Percentiles rank a stretch among this genome's conserved stretches.
These are phyloP conservation scores for Drosophila suboccidentalis DNA, from an alignment of 2,888 invertebrate species.

Conservation along the genomic window DNA sequence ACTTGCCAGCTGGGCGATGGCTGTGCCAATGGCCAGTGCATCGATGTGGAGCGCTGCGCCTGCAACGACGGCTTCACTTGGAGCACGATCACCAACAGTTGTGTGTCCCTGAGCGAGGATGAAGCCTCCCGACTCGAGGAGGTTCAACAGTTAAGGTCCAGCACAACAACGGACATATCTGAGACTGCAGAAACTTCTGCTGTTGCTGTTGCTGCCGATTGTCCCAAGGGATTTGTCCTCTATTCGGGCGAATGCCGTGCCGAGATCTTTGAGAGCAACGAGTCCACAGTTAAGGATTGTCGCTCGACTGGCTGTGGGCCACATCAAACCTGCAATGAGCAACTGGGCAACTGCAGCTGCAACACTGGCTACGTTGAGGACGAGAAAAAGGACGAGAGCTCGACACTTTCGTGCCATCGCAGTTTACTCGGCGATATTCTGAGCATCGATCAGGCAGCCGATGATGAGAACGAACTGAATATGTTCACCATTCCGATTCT, in stretches of 20 bases:
- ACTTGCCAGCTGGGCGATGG: constrained; percentile 61
- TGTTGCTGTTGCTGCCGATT: constrained; percentile 35
- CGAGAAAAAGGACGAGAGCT: background rate
- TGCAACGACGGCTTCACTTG: constrained; percentile 63
- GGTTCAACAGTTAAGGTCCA: constrained; percentile 3
- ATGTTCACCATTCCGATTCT: constrained; percentile 63
- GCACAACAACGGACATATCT: background rate
- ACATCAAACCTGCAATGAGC: constrained; percentile 54
- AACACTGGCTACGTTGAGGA: constrained; percentile 52
- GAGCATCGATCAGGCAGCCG: constrained; percentile 58
- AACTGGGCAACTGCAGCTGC: constrained; percentile 56
- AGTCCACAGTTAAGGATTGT: constrained; percentile 38
- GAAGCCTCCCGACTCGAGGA: constrained; percentile 25
- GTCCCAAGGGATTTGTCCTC: constrained; percentile 61
- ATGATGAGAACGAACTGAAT: constrained; percentile 65
- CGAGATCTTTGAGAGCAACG: constrained; percentile 71
- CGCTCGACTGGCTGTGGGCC: constrained; percentile 48
- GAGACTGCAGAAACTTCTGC: constrained; percentile 1
- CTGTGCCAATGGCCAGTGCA: constrained; percentile 71
- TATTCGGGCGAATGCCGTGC: constrained; percentile 71
- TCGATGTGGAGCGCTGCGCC: constrained; percentile 56
- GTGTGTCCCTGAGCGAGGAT: constrained; percentile 30
- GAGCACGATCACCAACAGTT: constrained; percentile 39
- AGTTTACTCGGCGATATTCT: constrained; percentile 55
- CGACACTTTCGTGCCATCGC: constrained; percentile 45